Percentiles rank a stretch among this genome's conserved stretches.
These are phyloP conservation scores for Protomyctophum bolini DNA, from an alignment of 2,113 vertebrate genomes.

Conservation along the genomic window DNA sequence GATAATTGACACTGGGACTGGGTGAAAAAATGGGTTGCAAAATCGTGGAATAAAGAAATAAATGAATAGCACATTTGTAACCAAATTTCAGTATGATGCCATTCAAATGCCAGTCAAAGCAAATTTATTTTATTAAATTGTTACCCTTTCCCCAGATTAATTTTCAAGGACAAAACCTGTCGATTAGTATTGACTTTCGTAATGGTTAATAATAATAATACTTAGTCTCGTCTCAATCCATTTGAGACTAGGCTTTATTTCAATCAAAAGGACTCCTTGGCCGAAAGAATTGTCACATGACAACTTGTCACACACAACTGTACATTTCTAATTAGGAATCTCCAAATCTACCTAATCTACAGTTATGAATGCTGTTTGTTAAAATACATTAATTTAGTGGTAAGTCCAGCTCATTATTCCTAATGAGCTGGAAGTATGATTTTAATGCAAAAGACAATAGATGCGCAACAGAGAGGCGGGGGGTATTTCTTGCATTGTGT, in stretches of 20 bases:
- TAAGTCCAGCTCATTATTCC: no score
- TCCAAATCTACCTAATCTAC: no score
- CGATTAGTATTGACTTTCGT: slow-evolving; percentile 29
- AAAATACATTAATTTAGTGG: no score
- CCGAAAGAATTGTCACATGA: neutral
- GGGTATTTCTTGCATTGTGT: slow-evolving; percentile 11
- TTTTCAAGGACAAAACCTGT: slow-evolving; percentile 11
- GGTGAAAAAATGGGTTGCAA: no score
- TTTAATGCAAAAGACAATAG: neutral
- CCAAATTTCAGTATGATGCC: no score
- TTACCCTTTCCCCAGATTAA: slow-evolving; percentile 2
- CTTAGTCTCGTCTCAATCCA: neutral
- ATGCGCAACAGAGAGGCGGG: slow-evolving; percentile 12
- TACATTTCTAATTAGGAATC: neutral
- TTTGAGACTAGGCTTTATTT: slow-evolving; percentile 1
- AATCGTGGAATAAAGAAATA: no score
- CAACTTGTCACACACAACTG: neutral
- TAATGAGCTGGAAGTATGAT: no score
- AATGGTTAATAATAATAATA: slow-evolving; percentile 6
- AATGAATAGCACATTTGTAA: no score
- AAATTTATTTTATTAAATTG: no score
- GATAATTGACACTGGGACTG: no score
- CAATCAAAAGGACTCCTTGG: neutral
- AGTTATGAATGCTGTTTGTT: no score
- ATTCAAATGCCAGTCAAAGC: no score